Conservation (phyloP, 2,888 invertebrate genomes). For the Chalcosyrphus nemorum region DNA sequence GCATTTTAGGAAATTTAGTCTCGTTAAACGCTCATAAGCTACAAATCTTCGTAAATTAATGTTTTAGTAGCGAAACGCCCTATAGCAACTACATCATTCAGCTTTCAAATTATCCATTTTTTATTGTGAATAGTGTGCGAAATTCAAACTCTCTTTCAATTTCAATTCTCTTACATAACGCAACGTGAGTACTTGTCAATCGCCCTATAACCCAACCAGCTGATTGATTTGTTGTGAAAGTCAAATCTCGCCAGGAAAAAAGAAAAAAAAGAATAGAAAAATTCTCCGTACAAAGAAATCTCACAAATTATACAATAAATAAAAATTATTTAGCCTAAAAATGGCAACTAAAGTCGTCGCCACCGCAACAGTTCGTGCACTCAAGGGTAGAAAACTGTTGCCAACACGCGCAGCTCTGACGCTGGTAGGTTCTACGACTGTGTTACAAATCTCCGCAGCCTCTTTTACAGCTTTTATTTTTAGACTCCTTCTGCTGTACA, state of each 20-base stretch:
- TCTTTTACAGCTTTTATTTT: slow-evolving; percentile 79
- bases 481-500: slow-evolving; percentile 91
- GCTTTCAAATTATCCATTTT: background rate
- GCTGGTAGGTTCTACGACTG: slow-evolving; percentile 82
- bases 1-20: too few relatives aligned
- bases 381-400: slow-evolving; percentile 89
- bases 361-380: slow-evolving; percentile 94
- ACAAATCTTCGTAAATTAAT: too few relatives aligned
- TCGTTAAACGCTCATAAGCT: too few relatives aligned
- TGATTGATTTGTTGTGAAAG: slow-evolving; percentile 70
- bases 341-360: slow-evolving; percentile 92
- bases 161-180: background rate
- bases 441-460: slow-evolving; percentile 62
- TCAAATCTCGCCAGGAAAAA: background rate
- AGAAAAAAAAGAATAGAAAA: background rate
- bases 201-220: slow-evolving; percentile 18
- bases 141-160: background rate
- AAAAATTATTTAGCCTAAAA: slow-evolving; percentile 72
- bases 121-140: background rate
- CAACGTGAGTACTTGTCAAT: slow-evolving; percentile 27
- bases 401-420: slow-evolving; percentile 93
- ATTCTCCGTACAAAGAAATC: background rate
- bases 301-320: slow-evolving; percentile 52
- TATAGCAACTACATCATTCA: too few relatives aligned
- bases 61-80: too few relatives aligned